Base-by-base conservation (phyloP, 2,888 invertebrate genomes). In the Pediacus dermestoides region DNA sequence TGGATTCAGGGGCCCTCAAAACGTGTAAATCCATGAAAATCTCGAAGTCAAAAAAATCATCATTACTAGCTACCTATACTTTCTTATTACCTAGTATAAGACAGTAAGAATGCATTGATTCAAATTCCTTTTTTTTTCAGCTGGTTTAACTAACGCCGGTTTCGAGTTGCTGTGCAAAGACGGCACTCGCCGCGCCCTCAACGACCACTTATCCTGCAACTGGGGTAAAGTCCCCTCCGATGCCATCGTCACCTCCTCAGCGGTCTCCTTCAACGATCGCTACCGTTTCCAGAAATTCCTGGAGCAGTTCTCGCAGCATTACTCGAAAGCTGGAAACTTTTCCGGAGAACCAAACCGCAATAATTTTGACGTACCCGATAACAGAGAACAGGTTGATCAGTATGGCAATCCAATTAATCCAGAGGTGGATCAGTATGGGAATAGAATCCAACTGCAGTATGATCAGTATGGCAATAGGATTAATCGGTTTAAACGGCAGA, bases 191-290 rank as follows among this genome's bases (percentile, higher is more conserved):
- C 74, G 73, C 9, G 69, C 82, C 0, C 68, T 90, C 7, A 76
- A 76, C 1, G 81, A 87, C 33, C 89, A 81, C 66, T 74, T 76
- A 34, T 69, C 69, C 15, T 93, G 93, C 62, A 83, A 89, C 67
- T 93, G 93, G 93, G 93, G 90, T 3, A 70, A 73, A 30, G 83
- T 88, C 7, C 90, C 90, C 0, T 80, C 89, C 0, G 85, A 90
- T 66, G 88, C 90, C 1, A 67, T 93, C 4, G 88, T 92, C 1
- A 85, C 88, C 1, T 85, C 87, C n/a, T 91, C 91, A 4, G 91
- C 88, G 0, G 81, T 81, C 4, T 66, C 74, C 4, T 64, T 67
- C 4, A 73, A 77, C 8, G 71, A 74, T 26, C 73, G 85, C 28
- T 68, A 65, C 38, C 68, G 70, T 63, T 85, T 78, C 55, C 85